These are phyloP conservation scores for Acipenser transmontanus DNA, from an alignment of 2,797 vertebrate species.

Conservation along the genomic window DNA sequence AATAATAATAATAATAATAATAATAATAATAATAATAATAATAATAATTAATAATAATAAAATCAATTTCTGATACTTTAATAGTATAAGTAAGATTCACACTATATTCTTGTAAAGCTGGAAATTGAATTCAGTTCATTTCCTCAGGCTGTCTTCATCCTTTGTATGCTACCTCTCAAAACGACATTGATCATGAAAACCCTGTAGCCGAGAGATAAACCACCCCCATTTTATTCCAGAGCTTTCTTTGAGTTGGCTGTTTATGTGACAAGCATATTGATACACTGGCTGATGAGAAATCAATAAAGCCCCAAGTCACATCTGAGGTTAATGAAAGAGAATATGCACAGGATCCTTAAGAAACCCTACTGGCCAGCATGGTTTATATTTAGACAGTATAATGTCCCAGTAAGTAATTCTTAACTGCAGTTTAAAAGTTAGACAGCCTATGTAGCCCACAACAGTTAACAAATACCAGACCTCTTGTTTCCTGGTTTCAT, in stretches of 20 bases:
- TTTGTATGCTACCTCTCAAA: slow-evolving; percentile 46
- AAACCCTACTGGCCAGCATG: not conserved
- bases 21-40: slow-evolving; percentile 48
- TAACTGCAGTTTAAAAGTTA: no score
- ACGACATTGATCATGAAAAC: slow-evolving; percentile 56
- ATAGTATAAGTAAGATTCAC: slow-evolving; percentile 43
- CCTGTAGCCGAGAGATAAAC: slow-evolving; percentile 50
- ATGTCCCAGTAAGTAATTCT: no score
- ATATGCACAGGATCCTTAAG: slow-evolving; percentile 26
- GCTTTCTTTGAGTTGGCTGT: slow-evolving; percentile 41
- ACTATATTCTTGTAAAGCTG: slow-evolving; percentile 34
- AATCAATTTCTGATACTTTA: slow-evolving; percentile 31
- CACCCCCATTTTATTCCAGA: slow-evolving; percentile 34
- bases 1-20: slow-evolving; percentile 52
- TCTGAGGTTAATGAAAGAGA: slow-evolving; percentile 52
- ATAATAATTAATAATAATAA: slow-evolving; percentile 45
- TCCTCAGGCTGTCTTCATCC: slow-evolving; percentile 49
- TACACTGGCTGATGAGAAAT: slow-evolving; percentile 55
- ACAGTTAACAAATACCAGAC: no score
- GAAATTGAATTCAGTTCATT: slow-evolving; percentile 62
- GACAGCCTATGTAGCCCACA: no score
- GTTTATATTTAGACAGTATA: not conserved
- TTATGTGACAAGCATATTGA: slow-evolving; percentile 46
- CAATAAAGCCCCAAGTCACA: slow-evolving; percentile 50
- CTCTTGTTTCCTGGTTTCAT: no score